Evolutionary conservation across 2,113 vertebrate genomes (phyloP).

Genomic region (Oreochromis spilurus): DNA sequence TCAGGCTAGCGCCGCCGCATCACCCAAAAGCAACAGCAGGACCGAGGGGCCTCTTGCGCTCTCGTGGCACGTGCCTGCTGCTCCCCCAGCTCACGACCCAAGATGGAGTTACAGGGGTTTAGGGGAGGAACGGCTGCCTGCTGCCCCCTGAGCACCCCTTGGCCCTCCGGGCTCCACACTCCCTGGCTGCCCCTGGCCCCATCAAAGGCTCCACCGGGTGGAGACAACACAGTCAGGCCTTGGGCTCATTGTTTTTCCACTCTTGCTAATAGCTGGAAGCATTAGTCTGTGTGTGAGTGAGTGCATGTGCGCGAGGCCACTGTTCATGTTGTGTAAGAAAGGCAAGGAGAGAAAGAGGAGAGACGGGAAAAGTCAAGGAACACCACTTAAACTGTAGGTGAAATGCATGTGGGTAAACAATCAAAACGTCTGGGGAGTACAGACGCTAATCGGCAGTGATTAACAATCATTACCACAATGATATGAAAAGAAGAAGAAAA

Average conservation of each 20-base stretch:
- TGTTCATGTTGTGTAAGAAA: background rate
- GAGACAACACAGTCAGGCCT: background rate
- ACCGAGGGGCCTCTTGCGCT: slow-evolving; percentile 9
- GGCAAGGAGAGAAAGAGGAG: background rate
- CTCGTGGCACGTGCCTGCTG: slow-evolving; percentile 58
- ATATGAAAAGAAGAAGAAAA: background rate
- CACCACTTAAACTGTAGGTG: background rate
- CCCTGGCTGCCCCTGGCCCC: background rate
- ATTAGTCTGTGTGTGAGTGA: background rate
- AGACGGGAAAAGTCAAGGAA: background rate
- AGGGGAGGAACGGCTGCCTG: background rate
- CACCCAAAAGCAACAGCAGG: slow-evolving; percentile 59
- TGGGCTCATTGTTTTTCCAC: slow-evolving; percentile 18
- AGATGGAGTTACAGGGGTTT: slow-evolving; percentile 54
- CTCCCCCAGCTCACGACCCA: slow-evolving; percentile 44
- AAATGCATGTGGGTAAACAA: background rate
- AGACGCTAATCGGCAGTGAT: background rate
- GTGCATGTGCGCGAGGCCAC: background rate
- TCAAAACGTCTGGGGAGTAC: background rate
- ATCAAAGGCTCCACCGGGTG: slow-evolving; percentile 30
- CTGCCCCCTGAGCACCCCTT: slow-evolving; percentile 7
- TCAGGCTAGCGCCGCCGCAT: background rate
- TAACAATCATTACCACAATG: background rate
- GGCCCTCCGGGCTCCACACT: slow-evolving; percentile 1
- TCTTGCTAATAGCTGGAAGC: background rate